Evolutionary conservation across 2,888 invertebrate genomes (phyloP), one percentile per base, ranked within the genome.

Genomic region (Microplitis deprimator): DNA sequence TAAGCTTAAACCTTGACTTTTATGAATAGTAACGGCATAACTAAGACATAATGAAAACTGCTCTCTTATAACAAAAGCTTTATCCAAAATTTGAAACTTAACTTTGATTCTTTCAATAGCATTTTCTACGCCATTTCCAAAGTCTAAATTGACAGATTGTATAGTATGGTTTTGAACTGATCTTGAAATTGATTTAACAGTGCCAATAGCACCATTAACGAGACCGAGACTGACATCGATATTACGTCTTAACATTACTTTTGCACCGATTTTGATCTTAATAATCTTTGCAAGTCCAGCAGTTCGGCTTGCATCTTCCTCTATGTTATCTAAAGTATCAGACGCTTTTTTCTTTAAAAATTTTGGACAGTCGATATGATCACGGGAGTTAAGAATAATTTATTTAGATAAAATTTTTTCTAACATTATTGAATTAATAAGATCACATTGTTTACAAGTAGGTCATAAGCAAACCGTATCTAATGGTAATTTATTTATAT

Each of bases 201-300:
- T 79, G n/a, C 79, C 83, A 20, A 85, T 83, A 0, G 83, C 77
- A 29, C 85, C 84, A 79, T 85, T 86, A 0, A 83, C 80, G 65
- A 86, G 77, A 41, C 84, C 83, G 50, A 82, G 16, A n/a, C 79
- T 81, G 6, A 85, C 77, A 73, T 84, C 82, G 72, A 85, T 83
- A 76, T 84, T 86, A 76, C 82, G 78, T 67, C 80, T 71, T 8
- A 86, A 76, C 83, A 85, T 84, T 10, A 85, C 72, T 79, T 77
- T 80, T 16, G 78, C 79, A 13, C 79, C 82, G 29, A 79, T 65
- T 74, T 83, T 84, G n/a, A 83, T 67, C 20, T 62, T 76, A 6
- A 85, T 83, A 16, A 67, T 67, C 78, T 77, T 78, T 29, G 81
- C 77, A 5, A 84, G 77, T 6, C 84, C 84, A n/a, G 82, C 85